Evolutionary conservation across 2,888 invertebrate species (phyloP).

Genomic region (Sphecodes monilicornis): DNA sequence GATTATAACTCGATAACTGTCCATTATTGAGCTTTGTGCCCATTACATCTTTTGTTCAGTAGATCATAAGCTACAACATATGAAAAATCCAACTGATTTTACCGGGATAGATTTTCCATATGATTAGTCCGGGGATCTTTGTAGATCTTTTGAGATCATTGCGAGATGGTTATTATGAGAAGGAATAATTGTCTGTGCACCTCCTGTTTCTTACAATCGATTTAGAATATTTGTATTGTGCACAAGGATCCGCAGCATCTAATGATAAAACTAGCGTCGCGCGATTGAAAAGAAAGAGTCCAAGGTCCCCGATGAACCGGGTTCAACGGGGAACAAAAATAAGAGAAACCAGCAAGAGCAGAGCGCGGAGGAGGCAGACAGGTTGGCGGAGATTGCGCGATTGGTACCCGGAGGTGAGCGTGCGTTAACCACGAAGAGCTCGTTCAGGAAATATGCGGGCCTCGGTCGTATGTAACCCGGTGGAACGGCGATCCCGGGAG

Average conservation of each 20-base stretch:
- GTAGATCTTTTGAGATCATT: too few relatives aligned
- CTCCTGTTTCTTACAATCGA: neutral
- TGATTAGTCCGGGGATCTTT: too few relatives aligned
- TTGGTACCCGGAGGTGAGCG: conserved; percentile 59
- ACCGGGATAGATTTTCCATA: too few relatives aligned
- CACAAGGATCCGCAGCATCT: neutral
- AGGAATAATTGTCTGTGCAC: neutral
- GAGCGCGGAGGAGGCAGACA: conserved; percentile 36
- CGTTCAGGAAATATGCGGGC: conserved; percentile 60
- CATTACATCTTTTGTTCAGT: too few relatives aligned
- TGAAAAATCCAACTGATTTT: too few relatives aligned
- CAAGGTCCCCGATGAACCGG: neutral
- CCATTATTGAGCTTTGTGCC: too few relatives aligned
- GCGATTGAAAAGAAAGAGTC: neutral
- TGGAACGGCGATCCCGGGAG: conserved; percentile 38
- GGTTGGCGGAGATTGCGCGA: conserved; percentile 57
- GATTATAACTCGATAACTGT: too few relatives aligned
- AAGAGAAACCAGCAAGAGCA: conserved; percentile 28
- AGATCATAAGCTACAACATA: too few relatives aligned
- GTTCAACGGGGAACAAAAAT: conserved; percentile 7
- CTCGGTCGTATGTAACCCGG: conserved; percentile 61
- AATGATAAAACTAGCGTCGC: neutral
- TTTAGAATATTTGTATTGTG: neutral
- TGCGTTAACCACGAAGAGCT: conserved; percentile 59
- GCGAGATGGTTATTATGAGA: too few relatives aligned